These are phyloP conservation scores for Trogon melanurus DNA, from an alignment of 2,113 vertebrate species.

Conservation along the genomic window DNA sequence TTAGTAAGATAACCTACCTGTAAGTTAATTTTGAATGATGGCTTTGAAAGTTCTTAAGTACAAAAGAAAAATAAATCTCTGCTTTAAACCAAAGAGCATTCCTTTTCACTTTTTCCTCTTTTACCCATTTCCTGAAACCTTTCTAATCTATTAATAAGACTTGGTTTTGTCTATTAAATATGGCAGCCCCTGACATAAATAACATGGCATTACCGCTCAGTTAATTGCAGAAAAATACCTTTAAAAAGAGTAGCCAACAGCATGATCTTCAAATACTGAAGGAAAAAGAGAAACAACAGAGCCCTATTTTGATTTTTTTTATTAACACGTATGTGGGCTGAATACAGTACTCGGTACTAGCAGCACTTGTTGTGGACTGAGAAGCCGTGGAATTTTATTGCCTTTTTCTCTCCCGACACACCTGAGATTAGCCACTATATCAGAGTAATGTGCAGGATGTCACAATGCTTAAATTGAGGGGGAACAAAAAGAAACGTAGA, in stretches of 20 bases:
- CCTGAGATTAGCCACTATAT: conserved; percentile 13
- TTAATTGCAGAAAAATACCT: not conserved
- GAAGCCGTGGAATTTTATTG: not conserved
- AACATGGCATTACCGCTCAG: not conserved
- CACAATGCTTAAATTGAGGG: not conserved
- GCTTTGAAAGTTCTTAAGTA: not conserved
- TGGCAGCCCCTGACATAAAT: not conserved
- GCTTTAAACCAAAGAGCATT: not conserved
- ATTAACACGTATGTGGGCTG: not conserved
- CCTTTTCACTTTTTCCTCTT: not conserved
- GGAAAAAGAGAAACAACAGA: not conserved
- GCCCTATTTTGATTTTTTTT: not conserved
- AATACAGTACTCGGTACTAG: not conserved
- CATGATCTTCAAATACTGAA: not conserved
- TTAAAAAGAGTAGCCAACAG: not conserved
- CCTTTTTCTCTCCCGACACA: not conserved
- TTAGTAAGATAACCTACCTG: not conserved
- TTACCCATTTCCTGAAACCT: not conserved
- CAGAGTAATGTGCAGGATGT: not conserved
- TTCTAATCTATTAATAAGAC: not conserved
- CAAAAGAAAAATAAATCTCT: not conserved
- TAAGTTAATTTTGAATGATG: not conserved
- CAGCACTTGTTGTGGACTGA: not conserved
- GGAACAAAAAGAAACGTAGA: not conserved
- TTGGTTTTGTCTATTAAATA: not conserved